These are phyloP conservation scores for Volucella inflata DNA, from an alignment of 2,888 invertebrate species.

Conservation along the genomic window DNA sequence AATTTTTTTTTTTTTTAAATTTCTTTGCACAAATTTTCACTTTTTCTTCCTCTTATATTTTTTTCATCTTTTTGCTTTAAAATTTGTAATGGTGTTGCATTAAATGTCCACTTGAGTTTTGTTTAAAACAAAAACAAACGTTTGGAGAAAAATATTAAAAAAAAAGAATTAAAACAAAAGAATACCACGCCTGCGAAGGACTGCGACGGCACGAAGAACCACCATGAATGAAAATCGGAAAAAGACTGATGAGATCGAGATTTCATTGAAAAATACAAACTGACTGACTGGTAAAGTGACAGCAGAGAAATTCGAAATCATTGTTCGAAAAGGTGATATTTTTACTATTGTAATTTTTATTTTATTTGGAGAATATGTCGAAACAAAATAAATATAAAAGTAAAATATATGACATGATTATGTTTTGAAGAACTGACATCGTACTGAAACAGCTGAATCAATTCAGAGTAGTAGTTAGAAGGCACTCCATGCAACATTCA, in stretches of 20 bases:
- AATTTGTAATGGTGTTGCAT: slow-evolving; percentile 2
- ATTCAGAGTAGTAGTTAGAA: too few species aligned
- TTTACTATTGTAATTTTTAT: background rate
- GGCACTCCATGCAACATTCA: too few species aligned
- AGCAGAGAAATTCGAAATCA: slow-evolving; percentile 7
- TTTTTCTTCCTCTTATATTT: slow-evolving; percentile 23
- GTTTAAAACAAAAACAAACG: slow-evolving; percentile 6
- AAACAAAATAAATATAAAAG: background rate
- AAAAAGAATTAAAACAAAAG: slow-evolving; percentile 42
- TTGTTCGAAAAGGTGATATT: background rate
- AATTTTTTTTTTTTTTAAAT: slow-evolving; percentile 42
- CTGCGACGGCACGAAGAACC: slow-evolving; percentile 47
- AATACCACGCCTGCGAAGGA: slow-evolving; percentile 65
- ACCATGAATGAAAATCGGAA: slow-evolving; percentile 62
- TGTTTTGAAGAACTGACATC: too few species aligned
- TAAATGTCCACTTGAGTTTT: slow-evolving; percentile 14
- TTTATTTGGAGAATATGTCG: background rate
- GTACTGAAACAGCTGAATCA: too few species aligned
- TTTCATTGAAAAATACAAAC: background rate
- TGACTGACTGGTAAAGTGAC: slow-evolving; percentile 25
- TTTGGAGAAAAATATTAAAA: slow-evolving; percentile 21
- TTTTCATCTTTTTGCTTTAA: background rate
- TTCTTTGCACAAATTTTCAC: slow-evolving; percentile 66
- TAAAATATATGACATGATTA: too few species aligned
- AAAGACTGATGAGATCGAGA: slow-evolving; percentile 53